Evolutionary conservation across 53 echinoderm and acorn worm species (phyloP), one percentile per base, ranked within the genome.

Genomic region (Temnopleurus reevesii): DNA sequence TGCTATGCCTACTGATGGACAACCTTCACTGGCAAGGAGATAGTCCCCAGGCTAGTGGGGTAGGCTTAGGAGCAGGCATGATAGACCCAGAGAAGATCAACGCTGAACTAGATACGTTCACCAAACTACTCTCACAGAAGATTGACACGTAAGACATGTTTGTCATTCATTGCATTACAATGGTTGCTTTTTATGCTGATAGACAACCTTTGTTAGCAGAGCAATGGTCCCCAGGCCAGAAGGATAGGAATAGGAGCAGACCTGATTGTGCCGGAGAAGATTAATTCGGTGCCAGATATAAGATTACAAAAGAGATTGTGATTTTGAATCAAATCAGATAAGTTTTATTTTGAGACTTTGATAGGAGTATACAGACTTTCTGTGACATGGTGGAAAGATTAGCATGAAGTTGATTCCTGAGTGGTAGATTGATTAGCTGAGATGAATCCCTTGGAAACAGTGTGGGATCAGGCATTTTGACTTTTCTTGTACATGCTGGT

Each of bases 1-100:
- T 95, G 15, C 55, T 95, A 2, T 92, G 95, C 77, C 89, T 92
- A 46, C 80, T 95, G 64, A 90, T 95, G 63, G 95, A 94, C 76
- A 95, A 93, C 86, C 89, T 95, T 29, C 90, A 86, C 54, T 53
- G 93, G 60, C 91, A 91, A 77, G 83, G 91, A 8, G 95, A 95
- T 18, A 82, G 89, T 44, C 76, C 84, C 51, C 77, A 89, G 7
- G 92, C 89, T 8, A 86, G 57, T 5, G 90, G 76, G 45, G 64
- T 44, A 9, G 76, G 53, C 19, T 55, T 45, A 33, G 60, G 86
- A 23, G 76, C 90, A 25, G 92, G 76, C 30, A 87, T 49, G 30
- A 92, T 93, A 31, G 90, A 95, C 44, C 92, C 89, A 12, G 92
- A 95, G 84, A 93, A 95, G 90, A 88, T 87, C 77, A 89, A 86